Evolutionary conservation across 1,140 invertebrate genomes (phyloP).

Genomic region (Araneus ventricosus): DNA sequence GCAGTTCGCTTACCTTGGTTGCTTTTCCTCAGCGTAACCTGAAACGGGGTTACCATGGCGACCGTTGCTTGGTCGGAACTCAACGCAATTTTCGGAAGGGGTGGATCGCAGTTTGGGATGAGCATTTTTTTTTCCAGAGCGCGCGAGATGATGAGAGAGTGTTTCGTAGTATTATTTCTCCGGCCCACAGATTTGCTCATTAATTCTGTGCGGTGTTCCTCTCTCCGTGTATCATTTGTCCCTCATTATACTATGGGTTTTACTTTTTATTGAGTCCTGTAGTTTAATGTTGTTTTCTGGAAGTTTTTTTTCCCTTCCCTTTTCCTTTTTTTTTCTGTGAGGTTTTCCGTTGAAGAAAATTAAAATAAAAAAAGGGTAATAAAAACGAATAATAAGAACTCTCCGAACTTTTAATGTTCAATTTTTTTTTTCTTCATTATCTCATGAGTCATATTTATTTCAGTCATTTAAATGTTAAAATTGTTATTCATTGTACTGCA

Average conservation of each 20-base stretch:
- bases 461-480: too few species aligned
- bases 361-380: not conserved
- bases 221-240: not conserved
- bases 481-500: too few species aligned
- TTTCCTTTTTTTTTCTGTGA: not conserved
- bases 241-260: not conserved
- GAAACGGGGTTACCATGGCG: constrained; percentile 69
- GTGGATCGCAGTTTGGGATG: constrained; percentile 57
- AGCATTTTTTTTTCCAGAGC: constrained; percentile 21
- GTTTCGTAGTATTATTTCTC: constrained; percentile 24
- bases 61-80: constrained; percentile 51
- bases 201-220: constrained; percentile 41
- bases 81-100: constrained; percentile 36
- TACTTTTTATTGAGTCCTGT: not conserved
- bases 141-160: not conserved
- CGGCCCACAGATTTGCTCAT: not conserved
- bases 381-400: not conserved
- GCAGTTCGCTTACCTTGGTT: constrained; percentile 27
- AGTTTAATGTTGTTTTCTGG: not conserved
- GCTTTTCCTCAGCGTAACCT: constrained; percentile 60
- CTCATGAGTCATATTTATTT: too few species aligned
- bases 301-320: not conserved
- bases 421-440: too few species aligned
- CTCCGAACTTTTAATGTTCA: too few species aligned
- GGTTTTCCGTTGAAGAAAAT: not conserved